A percentile compares a stretch with the other conserved stretches of the same genome.
These are phyloP conservation scores for Rhodophaea formosa DNA, from an alignment of 2,888 invertebrate genomes.

Conservation along the genomic window DNA sequence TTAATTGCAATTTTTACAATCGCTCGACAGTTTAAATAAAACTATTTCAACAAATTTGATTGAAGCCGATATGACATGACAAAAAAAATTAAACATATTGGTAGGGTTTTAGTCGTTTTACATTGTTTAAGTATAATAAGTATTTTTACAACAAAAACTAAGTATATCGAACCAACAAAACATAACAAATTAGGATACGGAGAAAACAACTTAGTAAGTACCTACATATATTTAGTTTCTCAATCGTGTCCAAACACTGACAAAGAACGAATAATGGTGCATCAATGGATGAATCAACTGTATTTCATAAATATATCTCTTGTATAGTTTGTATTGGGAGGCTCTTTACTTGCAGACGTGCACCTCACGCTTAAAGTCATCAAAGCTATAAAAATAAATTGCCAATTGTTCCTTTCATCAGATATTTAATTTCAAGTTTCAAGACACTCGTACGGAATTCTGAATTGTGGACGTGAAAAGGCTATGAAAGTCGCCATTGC, in stretches of 20 bases:
- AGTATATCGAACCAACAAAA: no score
- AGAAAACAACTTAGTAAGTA: no score
- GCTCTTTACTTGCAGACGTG: neutral
- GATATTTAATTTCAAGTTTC: neutral
- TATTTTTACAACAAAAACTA: no score
- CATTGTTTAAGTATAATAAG: no score
- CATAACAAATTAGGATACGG: no score
- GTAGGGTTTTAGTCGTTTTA: no score
- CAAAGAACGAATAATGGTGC: neutral
- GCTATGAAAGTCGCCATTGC: neutral
- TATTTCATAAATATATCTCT: neutral
- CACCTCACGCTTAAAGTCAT: neutral
- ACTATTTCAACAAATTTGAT: neutral
- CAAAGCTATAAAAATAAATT: slow-evolving; percentile 11
- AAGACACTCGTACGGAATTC: neutral
- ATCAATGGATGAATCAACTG: neutral
- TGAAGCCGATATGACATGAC: neutral
- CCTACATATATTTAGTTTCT: neutral
- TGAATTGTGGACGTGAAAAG: neutral
- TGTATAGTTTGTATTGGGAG: neutral
- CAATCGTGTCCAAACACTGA: neutral
- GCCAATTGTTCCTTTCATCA: slow-evolving; percentile 13
- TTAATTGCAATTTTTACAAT: neutral
- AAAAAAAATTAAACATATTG: no score
- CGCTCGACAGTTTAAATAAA: neutral